phyloP scores from a whole-genome alignment of 1,140 invertebrate species.

The Idris sp. region DNA sequence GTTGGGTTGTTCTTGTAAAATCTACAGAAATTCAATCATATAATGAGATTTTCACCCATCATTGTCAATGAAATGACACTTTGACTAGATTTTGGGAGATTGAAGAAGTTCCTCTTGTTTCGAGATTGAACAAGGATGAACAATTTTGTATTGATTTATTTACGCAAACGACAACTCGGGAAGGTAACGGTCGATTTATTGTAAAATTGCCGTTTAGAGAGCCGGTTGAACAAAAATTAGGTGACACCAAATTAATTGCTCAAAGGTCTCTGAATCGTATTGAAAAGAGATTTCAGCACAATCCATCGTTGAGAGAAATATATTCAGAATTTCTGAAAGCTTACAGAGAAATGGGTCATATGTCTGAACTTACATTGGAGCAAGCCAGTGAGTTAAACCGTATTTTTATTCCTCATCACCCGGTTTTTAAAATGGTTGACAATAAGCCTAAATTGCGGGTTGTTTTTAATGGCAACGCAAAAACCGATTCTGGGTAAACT shows the following conservation, averaged over 20 bases:
- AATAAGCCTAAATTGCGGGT: background rate
- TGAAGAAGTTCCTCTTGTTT: background rate
- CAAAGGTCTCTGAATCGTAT: background rate
- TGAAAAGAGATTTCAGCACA: background rate
- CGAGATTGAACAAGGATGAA: too few relatives aligned
- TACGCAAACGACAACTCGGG: background rate
- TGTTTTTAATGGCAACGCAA: background rate
- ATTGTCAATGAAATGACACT: background rate
- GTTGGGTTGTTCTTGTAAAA: background rate
- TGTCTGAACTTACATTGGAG: background rate
- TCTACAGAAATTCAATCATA: too few relatives aligned
- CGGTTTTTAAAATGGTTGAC: background rate
- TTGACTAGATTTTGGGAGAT: constrained; percentile 6
- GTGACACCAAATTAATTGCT: background rate
- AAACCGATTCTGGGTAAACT: background rate
- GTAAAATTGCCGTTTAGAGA: background rate
- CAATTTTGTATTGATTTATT: too few relatives aligned
- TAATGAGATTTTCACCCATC: background rate
- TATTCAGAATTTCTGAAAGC: background rate
- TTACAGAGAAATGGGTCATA: background rate
- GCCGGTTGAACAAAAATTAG: too few relatives aligned
- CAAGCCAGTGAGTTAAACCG: background rate
- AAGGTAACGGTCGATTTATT: background rate
- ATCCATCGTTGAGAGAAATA: background rate
- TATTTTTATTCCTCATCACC: background rate